Percentiles rank a stretch among this genome's conserved stretches.
These are phyloP conservation scores for Micrastur ruficollis DNA, from an alignment of 2,797 vertebrate genomes.

Conservation along the genomic window DNA sequence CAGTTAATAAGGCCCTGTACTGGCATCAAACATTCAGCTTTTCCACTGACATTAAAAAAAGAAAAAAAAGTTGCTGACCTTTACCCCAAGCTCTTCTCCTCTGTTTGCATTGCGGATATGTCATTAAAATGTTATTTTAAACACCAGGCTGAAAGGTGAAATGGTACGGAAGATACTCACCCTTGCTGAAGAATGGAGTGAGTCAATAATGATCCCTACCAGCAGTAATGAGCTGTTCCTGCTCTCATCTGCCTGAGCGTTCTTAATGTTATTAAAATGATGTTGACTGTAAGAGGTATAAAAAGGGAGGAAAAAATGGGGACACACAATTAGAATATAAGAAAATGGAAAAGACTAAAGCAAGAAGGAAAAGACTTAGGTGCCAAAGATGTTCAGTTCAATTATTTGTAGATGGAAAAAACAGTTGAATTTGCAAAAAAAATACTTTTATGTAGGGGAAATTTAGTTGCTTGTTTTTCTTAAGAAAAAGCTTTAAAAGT, in stretches of 20 bases:
- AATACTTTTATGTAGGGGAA: neutral
- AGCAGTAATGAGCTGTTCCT: conserved; percentile 16
- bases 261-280: conserved; percentile 21
- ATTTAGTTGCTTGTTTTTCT: neutral
- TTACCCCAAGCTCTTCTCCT: neutral
- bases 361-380: neutral
- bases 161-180: neutral
- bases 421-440: neutral
- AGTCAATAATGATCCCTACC: neutral
- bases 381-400: neutral
- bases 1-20: neutral
- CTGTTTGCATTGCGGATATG: neutral
- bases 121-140: conserved; percentile 20
- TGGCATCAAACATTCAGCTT: neutral
- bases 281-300: conserved; percentile 8
- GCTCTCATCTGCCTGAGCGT: neutral
- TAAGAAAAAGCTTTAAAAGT: neutral
- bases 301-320: neutral
- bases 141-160: conserved; percentile 1
- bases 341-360: neutral
- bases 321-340: conserved; percentile 9
- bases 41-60: neutral
- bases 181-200: neutral
- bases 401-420: neutral
- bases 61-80: neutral